These are phyloP conservation scores for Diabrotica virgifera DNA, from an alignment of 1,140 invertebrate species.

Conservation along the genomic window DNA sequence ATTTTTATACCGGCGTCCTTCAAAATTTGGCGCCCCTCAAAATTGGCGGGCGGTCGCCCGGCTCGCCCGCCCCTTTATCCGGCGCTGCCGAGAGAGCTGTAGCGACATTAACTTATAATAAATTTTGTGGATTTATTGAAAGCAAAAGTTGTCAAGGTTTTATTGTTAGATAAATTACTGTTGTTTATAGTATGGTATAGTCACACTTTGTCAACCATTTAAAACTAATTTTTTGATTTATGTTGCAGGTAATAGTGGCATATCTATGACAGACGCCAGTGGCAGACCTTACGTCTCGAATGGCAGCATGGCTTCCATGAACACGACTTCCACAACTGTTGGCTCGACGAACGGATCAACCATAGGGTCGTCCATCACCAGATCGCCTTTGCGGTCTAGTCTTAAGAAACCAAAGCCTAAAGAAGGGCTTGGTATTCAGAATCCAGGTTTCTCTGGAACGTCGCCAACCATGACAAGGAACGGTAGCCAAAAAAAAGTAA, in stretches of 20 bases:
- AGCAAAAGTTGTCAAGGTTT: no score
- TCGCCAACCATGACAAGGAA: conserved; percentile 77
- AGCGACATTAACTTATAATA: no score
- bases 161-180: no score
- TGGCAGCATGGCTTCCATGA: conserved; percentile 73
- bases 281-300: conserved; percentile 78
- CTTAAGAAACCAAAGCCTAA: conserved; percentile 73
- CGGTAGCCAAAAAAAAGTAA: conserved; percentile 81
- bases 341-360: conserved; percentile 57
- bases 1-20: no score
- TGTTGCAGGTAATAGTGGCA: conserved; percentile 42
- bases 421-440: conserved; percentile 74
- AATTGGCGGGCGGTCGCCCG: no score
- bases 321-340: conserved; percentile 67
- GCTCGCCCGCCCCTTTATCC: no score
- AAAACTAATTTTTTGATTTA: background rate
- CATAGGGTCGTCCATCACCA: conserved; percentile 55
- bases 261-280: conserved; percentile 79
- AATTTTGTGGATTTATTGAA: no score
- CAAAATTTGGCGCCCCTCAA: no score
- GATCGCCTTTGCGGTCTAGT: conserved; percentile 76
- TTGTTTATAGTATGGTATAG: no score
- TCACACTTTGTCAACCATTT: no score
- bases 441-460: conserved; percentile 76
- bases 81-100: no score